These are phyloP conservation scores for Hippocampus zosterae DNA, from an alignment of 2,113 vertebrate genomes.

Conservation along the genomic window DNA sequence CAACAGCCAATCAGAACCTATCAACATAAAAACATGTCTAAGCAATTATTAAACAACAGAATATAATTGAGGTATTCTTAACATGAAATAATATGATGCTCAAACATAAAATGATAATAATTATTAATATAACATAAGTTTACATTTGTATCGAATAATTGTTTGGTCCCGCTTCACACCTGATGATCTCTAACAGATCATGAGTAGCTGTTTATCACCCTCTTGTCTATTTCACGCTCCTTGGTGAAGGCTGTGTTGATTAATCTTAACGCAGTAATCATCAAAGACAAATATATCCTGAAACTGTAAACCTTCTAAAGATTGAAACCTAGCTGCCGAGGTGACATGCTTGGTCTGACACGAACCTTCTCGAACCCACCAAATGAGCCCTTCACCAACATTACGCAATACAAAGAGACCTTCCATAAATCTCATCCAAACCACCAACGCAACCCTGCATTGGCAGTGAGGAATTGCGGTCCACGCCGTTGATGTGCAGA, in stretches of 20 bases:
- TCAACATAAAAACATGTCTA: too few relatives aligned
- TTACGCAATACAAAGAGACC: conserved; percentile 5
- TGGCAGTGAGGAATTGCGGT: conserved; percentile 31
- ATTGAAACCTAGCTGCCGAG: background rate
- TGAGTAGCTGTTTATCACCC: background rate
- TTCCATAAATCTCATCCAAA: conserved; percentile 38
- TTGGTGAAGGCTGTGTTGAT: too few relatives aligned
- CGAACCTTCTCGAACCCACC: background rate
- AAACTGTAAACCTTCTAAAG: background rate
- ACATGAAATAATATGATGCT: too few relatives aligned
- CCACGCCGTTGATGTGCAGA: conserved; percentile 19
- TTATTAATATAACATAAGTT: too few relatives aligned
- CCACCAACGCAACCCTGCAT: conserved; percentile 33
- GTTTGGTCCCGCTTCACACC: too few relatives aligned
- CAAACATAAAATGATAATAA: too few relatives aligned
- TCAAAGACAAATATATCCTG: background rate
- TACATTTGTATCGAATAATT: background rate
- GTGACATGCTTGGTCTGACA: background rate
- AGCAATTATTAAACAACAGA: too few relatives aligned
- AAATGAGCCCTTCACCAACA: conserved; percentile 21
- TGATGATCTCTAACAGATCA: background rate
- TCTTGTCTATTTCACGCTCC: too few relatives aligned
- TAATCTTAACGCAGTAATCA: background rate
- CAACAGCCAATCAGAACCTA: too few relatives aligned
- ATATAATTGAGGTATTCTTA: too few relatives aligned